Base-by-base conservation (phyloP, 2,888 invertebrate genomes). In the Eupithecia inturbata region DNA sequence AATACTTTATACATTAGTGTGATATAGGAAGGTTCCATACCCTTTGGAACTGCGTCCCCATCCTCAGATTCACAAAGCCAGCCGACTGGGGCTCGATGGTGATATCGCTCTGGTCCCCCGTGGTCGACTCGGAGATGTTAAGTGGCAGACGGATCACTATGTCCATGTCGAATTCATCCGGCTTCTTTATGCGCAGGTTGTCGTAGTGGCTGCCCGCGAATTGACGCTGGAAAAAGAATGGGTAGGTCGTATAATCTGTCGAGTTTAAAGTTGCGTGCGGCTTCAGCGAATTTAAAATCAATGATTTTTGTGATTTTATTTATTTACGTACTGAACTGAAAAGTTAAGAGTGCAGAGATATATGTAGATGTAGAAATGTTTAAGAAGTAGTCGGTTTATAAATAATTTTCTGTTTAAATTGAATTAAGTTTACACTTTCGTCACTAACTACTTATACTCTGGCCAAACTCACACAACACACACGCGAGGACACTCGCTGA, bases 201-300 rank as follows among this genome's bases (percentile, higher is more conserved):
- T 96, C 96, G 77, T 92, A 96, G 79, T 92, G 96, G 79, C 96
- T 96, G 16, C 96, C 96, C 1, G 95, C 95, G 79, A 92, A 95
- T 80, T 93, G 93, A 0, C 91, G 86, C 92, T 92, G 76, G 0
- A 39, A 64, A 53, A 53, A 45, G 28, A n/a, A 33, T 14, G 14
- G 39, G 1, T 9, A 36, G 57, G 1, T 26, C 45, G 45, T 57
- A 57, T 57, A 57, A 14, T 41, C 12, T 22, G n/a, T 31, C 31
- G 31, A 53, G 14, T 53, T 41, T 41, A 41, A 41, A 41, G 31
- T 41, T 41, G 41, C 14, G 41, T 14, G 41, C 12, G 41, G 41
- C 9, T 41, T 36, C 36, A 10, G 36, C 1, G 36, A 36, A 36
- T 36, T 36, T 36, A 36, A 36, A 36, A 9, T 7, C 10, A 36